Evolutionary conservation across 2,797 vertebrate species (phyloP), one percentile per base, ranked within the genome.

Genomic region (Typhlichthys subterraneus): DNA sequence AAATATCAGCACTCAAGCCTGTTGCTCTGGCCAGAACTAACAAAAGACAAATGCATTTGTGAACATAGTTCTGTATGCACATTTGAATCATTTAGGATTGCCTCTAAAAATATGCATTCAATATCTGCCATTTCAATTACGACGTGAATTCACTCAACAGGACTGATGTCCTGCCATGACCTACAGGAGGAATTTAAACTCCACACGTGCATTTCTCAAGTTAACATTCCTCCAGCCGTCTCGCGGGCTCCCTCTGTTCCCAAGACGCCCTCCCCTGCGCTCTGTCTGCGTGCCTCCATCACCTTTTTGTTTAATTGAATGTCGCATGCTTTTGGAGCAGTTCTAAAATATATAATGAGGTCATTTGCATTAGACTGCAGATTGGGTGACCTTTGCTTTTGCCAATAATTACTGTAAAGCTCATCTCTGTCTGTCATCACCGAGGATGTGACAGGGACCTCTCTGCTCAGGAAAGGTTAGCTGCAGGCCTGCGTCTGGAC

Each of bases 331-430:
- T 93, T 93, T 85, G 81, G 89, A 92, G 85, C 80, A 84, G 85
- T 85, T 85, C 84, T 87, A 87, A 90, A 88, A 91, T 88, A 90
- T 92, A 87, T 91, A 93, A 94, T 94, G 93, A 94, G 92, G 88
- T 89, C 86, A 91, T 95, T 94, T 94, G 89, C 92, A 93, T 95
- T 90, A 91, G 82, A 84, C 89, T 90, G 84, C 83, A 90, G 91
- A 93, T 93, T 92, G 87, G 69, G 31, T 94, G 90, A 94, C 92
- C 93, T 95, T 94, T 95, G 92, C 90, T 91, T 91, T 92, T 93
- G 93, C 88, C 92, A 92, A 91, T 95, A 94, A 96, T 95, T 95
- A 95, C 89, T 89, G 89, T 90, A 86, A 90, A 88, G 85, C 81
- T 84, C 80, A 73, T 83, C 87, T 82, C 89, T 89, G 69, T 77